phyloP scores from a whole-genome alignment of 2,113 vertebrate species.

The Actenoides hombroni region DNA sequence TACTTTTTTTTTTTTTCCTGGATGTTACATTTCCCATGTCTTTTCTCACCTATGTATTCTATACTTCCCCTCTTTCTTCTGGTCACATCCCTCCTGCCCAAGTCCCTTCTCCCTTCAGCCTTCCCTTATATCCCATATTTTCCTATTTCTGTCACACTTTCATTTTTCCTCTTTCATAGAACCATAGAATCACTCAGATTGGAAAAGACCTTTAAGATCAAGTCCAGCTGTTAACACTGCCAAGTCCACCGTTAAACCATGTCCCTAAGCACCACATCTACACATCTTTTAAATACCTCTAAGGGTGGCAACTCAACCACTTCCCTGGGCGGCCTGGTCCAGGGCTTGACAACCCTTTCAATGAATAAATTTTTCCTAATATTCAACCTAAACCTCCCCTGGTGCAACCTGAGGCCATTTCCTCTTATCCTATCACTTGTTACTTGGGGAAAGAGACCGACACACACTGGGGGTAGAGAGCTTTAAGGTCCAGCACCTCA shows the following conservation, averaged over 20 bases:
- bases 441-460: not conserved
- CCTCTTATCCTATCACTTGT: not conserved
- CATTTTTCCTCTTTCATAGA: not conserved
- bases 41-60: not conserved
- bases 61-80: not conserved
- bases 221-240: not conserved
- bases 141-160: not conserved
- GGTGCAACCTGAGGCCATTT: not conserved
- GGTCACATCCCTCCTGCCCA: not conserved
- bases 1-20: not conserved
- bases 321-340: not conserved
- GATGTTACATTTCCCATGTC: not conserved
- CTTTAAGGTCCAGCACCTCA: fast-evolving
- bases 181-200: not conserved
- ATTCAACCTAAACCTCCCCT: not conserved
- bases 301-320: not conserved
- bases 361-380: not conserved
- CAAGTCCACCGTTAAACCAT: not conserved
- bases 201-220: not conserved
- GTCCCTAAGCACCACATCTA: not conserved
- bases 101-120: not conserved
- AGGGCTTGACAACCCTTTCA: not conserved
- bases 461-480: not conserved
- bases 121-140: not conserved
- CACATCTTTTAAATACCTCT: not conserved